Evolutionary conservation across 2,797 vertebrate genomes (phyloP).

Genomic region (Acanthurus tractus): DNA sequence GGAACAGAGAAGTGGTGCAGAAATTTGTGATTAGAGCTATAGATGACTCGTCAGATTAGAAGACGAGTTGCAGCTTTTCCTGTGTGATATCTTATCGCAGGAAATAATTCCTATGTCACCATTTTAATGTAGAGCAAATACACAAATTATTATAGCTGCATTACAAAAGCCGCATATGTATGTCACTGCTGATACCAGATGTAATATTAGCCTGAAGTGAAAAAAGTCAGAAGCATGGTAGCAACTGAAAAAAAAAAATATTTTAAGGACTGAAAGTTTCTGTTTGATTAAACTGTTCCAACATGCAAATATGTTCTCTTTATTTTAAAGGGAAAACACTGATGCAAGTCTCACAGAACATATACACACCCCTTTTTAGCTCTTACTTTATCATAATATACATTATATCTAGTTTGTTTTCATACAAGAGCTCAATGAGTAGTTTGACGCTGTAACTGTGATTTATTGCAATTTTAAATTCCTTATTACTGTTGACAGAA

Average conservation of each 20-base stretch:
- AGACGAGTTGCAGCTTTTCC: conserved; percentile 1
- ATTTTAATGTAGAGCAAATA: background rate
- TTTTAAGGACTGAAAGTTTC: background rate
- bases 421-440: background rate
- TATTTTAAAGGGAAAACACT: background rate
- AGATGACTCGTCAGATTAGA: conserved; percentile 16
- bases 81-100: background rate
- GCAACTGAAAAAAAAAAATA: background rate
- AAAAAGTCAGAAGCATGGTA: background rate
- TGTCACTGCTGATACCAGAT: too few species aligned
- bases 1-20: background rate
- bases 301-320: background rate
- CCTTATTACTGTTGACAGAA: background rate
- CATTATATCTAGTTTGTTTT: background rate
- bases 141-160: background rate
- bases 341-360: background rate
- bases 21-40: background rate
- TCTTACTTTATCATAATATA: background rate
- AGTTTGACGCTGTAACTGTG: background rate
- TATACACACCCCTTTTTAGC: background rate
- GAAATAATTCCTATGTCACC: background rate
- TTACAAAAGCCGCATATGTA: background rate
- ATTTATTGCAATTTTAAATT: background rate
- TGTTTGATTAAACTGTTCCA: background rate
- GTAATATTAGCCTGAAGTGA: too few species aligned